Conservation (phyloP, 2,113 vertebrate genomes). For the Cygnus atratus region DNA sequence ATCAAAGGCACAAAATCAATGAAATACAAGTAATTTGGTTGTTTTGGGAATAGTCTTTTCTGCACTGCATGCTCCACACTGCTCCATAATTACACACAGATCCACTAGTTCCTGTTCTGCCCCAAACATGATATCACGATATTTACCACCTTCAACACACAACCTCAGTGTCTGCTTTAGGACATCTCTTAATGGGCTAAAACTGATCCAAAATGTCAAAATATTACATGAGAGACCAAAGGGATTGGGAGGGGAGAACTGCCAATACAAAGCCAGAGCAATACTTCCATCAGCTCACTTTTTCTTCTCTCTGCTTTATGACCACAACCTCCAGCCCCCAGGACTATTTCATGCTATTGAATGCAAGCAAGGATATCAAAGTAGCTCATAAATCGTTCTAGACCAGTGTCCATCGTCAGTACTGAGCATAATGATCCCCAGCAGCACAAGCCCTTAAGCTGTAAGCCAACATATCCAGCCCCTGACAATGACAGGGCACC, state of each 20-base stretch:
- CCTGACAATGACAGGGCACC: not conserved
- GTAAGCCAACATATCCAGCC: not conserved
- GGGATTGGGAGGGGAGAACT: not conserved
- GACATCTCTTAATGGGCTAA: not conserved
- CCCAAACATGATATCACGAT: not conserved
- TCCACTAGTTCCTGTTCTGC: constrained; percentile 6
- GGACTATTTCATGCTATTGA: not conserved
- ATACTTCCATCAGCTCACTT: not conserved
- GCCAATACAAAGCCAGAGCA: not conserved
- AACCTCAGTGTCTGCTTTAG: not conserved
- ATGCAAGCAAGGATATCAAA: not conserved
- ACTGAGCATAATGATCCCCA: not conserved
- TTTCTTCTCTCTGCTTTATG: not conserved
- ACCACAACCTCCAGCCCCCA: not conserved
- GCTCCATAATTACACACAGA: constrained; percentile 33
- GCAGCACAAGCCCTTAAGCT: not conserved
- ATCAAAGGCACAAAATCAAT: constrained; percentile 46
- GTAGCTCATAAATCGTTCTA: not conserved
- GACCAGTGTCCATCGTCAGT: not conserved
- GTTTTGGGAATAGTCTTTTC: constrained; percentile 50
- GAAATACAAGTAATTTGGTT: not conserved
- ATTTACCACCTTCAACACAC: not conserved
- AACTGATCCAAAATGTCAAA: constrained; percentile 12
- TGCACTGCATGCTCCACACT: not conserved
- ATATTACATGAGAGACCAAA: not conserved